Conservation (phyloP, 1,140 invertebrate genomes). For the Globodera rostochiensis region DNA sequence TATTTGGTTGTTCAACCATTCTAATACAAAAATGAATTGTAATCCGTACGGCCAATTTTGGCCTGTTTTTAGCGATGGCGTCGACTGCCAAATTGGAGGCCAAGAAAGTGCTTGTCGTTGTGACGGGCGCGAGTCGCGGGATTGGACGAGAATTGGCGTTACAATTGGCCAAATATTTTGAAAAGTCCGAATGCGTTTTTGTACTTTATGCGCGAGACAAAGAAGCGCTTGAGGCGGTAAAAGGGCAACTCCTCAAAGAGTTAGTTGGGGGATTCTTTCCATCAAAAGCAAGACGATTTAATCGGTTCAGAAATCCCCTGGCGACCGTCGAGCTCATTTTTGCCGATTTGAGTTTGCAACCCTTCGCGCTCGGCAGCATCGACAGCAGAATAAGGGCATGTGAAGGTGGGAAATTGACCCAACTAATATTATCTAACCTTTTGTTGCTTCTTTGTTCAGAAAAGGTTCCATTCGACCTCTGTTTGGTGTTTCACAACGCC, state of each 20-base stretch:
- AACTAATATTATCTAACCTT: not conserved
- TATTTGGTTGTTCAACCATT: too few relatives aligned
- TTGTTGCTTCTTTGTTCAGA: slow-evolving; percentile 20
- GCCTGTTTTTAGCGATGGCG: not conserved
- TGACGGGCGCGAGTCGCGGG: slow-evolving; percentile 32
- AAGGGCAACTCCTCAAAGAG: slow-evolving; percentile 30
- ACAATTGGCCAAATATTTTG: slow-evolving; percentile 41
- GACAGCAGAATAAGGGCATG: slow-evolving; percentile 16
- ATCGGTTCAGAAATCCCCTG: slow-evolving; percentile 29
- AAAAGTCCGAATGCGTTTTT: slow-evolving; percentile 19
- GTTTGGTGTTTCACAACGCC: slow-evolving; percentile 84
- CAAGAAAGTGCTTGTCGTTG: slow-evolving; percentile 29
- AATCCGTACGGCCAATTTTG: not conserved
- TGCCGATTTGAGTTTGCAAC: slow-evolving; percentile 48
- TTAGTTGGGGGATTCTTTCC: not conserved
- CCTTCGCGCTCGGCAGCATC: slow-evolving; percentile 34
- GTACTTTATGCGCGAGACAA: slow-evolving; percentile 41
- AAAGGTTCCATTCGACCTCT: slow-evolving; percentile 70
- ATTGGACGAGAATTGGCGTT: slow-evolving; percentile 44
- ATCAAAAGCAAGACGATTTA: not conserved
- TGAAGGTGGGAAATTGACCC: not conserved
- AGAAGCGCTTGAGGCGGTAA: slow-evolving; percentile 30
- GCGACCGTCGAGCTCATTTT: slow-evolving; percentile 49
- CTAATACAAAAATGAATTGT: too few relatives aligned
- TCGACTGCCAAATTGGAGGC: not conserved